Evolutionary conservation across 2,888 invertebrate genomes (phyloP).

Genomic region (Cyaniris semiargus): DNA sequence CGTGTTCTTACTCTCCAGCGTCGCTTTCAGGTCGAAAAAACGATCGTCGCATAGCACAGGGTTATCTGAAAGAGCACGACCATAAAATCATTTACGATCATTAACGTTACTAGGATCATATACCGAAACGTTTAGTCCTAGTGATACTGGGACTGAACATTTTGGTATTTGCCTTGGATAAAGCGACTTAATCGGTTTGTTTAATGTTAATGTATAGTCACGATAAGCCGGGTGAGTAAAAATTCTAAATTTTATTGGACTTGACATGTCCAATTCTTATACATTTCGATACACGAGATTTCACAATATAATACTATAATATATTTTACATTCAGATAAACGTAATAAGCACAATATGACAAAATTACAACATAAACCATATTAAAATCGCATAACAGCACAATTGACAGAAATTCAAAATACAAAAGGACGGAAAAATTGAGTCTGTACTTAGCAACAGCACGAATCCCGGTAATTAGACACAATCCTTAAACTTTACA

Average conservation of each 20-base stretch:
- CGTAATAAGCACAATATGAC: not conserved
- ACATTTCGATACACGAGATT: too few species aligned
- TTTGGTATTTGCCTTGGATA: too few species aligned
- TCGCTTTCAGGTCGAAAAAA: slow-evolving; percentile 84
- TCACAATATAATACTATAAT: too few species aligned
- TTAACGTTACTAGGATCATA: not conserved
- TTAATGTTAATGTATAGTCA: not conserved
- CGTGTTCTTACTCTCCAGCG: slow-evolving; percentile 86
- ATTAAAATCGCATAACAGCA: not conserved
- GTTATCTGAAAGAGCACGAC: slow-evolving; percentile 81
- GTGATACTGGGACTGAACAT: not conserved
- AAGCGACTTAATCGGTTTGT: not conserved
- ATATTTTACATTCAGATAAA: not conserved
- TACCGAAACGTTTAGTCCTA: not conserved
- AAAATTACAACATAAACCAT: not conserved
- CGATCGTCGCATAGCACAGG: slow-evolving; percentile 89
- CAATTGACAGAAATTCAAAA: not conserved
- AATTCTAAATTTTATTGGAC: too few species aligned
- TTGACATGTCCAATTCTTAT: too few species aligned
- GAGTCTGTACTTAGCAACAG: not conserved
- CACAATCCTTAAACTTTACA: slow-evolving; percentile 21
- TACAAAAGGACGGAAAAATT: not conserved
- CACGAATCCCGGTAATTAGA: too few species aligned
- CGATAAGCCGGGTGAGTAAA: too few species aligned
- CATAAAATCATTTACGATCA: slow-evolving; percentile 29